Evolutionary conservation across 2,797 vertebrate species (phyloP), one percentile per base, ranked within the genome.

Genomic region (Epinephelus awoara): DNA sequence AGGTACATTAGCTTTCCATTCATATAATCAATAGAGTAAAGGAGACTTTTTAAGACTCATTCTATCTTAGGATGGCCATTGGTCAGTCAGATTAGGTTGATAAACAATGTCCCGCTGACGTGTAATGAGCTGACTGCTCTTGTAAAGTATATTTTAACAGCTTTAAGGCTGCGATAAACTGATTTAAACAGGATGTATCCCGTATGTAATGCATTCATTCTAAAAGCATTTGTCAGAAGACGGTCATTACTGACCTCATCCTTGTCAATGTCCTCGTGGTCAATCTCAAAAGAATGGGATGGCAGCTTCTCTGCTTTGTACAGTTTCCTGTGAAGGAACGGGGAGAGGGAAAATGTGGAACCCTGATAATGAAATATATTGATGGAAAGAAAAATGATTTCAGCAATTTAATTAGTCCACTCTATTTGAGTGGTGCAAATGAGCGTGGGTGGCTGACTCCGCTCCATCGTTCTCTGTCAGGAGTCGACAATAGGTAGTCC

Each of bases 271-370:
- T 99, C 98, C 92, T 99, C 98, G 86, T 99, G 96, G 93, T 99
- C 98, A 2, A 99, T 96, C 96, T 99, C 98, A 90, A 99, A 99
- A 66, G 97, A 98, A 93, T 99, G 98, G 10, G 97, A 97, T 4
- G 96, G 97, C 84, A 99, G 93, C 92, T 99, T 99, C 89, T 99
- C 98, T 81, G 96, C 95, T 93, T 95, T 97, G 85, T 94, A 96
- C 75, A 96, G 94, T 94, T 95, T 96, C 92, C 98, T 99, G 80
- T 62, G 71, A 75, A 67, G 70, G 46, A 76, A 65, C 18, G 21
- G 44, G 18, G 21, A 55, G 59, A 82, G 19, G 27, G 77, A 34
- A 65, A 64, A 58, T 13, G 56, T 67, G 67, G 38, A 66, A 67
- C 10, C 74, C 17, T 54, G 23, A 82, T 54, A 27, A 78, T 71